Conservation (phyloP, 2,113 vertebrate genomes). For the Camelus dromedarius region DNA sequence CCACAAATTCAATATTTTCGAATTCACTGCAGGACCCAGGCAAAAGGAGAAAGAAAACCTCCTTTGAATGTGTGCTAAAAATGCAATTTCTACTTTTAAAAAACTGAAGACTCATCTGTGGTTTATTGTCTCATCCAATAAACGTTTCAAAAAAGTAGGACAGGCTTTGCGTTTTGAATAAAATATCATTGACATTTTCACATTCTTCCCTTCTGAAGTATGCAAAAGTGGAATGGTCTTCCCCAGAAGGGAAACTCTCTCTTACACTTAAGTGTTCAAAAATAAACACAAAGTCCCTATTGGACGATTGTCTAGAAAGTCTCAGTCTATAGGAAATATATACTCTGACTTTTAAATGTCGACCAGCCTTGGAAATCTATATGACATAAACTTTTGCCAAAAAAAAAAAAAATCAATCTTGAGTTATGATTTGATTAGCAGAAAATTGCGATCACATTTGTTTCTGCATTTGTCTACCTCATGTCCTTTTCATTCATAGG, state of each 20-base stretch:
- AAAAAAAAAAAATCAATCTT: conserved; percentile 93
- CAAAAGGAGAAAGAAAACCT: conserved; percentile 13
- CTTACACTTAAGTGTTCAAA: conserved; percentile 34
- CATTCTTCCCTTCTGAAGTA: not conserved
- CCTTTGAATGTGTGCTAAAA: conserved; percentile 17
- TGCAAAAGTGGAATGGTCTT: not conserved
- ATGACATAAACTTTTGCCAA: conserved; percentile 91
- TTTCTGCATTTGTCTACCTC: conserved; percentile 95
- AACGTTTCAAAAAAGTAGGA: conserved; percentile 26
- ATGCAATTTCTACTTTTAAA: conserved; percentile 21
- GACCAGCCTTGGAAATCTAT: conserved; percentile 92
- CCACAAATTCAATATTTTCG: not conserved
- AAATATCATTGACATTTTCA: not conserved
- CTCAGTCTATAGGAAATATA: conserved; percentile 84
- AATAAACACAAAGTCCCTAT: conserved; percentile 82
- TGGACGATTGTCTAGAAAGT: conserved; percentile 71
- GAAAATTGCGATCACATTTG: conserved; percentile 97
- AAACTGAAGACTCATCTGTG: conserved; percentile 24
- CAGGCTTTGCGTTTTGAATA: not conserved
- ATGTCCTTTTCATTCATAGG: conserved; percentile 99
- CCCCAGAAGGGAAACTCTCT: conserved; percentile 56
- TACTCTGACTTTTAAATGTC: conserved; percentile 93
- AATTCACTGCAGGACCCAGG: not conserved
- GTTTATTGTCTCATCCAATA: conserved; percentile 18
- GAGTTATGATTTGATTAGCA: conserved; percentile 96